Evolutionary conservation across 2,797 vertebrate genomes (phyloP), one percentile per base, ranked within the genome.

Genomic region (Pseudochromis fuscus): DNA sequence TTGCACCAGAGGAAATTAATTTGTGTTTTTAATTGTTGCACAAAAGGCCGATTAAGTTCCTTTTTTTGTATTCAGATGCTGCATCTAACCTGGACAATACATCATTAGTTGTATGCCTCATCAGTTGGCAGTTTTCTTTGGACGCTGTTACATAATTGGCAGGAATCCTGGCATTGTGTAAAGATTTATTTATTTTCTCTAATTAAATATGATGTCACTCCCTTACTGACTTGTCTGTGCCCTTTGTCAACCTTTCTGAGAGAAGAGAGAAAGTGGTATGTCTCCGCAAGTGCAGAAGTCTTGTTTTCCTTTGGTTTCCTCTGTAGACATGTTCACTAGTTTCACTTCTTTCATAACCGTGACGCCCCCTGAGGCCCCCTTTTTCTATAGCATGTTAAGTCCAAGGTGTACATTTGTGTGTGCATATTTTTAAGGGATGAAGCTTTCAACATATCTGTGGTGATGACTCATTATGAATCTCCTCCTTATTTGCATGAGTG

Each of bases 341-440:
- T 87, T 91, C 82, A 79, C 77, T 88, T 89, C 80, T 79, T 68
- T 67, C 40, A 15, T 28, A 71, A 82, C 53, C 46, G 50, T 69
- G 75, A 66, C 31, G 45, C 10, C 19, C 56, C 68, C 63, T 2
- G 2, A 64, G 71, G 65, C 69, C 27, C n/a, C 11, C 18, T 56
- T 72, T 67, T 55, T n/a, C 21, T 50, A 52, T 25, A 51, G 23
- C 44, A 50, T 50, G 31, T 68, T 45, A 64, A 51, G 49, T 21
- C 52, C 56, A 77, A 57, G 35, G 57, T 75, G 3, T 30, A 40
- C 38, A 35, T 59, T 69, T 76, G 35, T 67, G 11, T 31, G 19
- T 49, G 42, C 0, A 3, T 55, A 52, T 78, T 79, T 70, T 68
- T 50, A 1, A 38, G 57, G 19, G 69, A 60, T 33, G n/a, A 69